Evolutionary conservation across 2,797 vertebrate species (phyloP).

Genomic region (Lateolabrax maculatus): DNA sequence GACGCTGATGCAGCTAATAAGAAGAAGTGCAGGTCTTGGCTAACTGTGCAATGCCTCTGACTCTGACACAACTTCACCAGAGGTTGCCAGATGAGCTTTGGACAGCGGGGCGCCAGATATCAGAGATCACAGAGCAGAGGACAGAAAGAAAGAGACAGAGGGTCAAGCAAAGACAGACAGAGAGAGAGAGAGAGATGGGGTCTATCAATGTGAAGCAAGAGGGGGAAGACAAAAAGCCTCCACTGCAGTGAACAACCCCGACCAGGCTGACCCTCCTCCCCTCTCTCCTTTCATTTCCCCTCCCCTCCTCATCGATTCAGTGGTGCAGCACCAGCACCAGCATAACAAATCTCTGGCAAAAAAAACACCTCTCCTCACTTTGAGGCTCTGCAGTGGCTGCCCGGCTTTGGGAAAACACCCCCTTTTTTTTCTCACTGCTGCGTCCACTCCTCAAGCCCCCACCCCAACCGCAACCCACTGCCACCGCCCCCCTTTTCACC

Average conservation of each 20-base stretch:
- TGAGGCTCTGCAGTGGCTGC: conserved; percentile 68
- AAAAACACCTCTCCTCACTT: conserved; percentile 25
- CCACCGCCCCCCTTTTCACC: neutral
- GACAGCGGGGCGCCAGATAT: conserved; percentile 65
- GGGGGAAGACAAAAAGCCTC: conserved; percentile 38
- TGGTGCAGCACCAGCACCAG: conserved; percentile 66
- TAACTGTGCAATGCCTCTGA: conserved; percentile 9
- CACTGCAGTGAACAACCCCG: conserved; percentile 67
- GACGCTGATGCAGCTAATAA: conserved; percentile 56
- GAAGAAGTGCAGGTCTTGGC: conserved; percentile 34
- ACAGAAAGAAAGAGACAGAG: conserved; percentile 22
- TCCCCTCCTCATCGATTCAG: conserved; percentile 66
- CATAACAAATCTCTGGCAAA: conserved; percentile 58
- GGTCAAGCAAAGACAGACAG: conserved; percentile 40
- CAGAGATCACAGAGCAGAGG: conserved; percentile 57
- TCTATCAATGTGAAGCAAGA: conserved; percentile 34
- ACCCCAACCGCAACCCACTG: neutral
- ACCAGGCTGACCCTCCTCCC: conserved; percentile 62
- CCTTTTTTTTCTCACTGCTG: neutral
- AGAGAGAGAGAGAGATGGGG: conserved; percentile 21
- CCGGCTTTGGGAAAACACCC: conserved; percentile 67
- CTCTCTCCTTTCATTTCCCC: conserved; percentile 16
- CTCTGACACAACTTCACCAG: conserved; percentile 27
- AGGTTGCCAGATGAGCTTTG: conserved; percentile 57
- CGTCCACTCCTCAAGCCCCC: neutral